phyloP scores from a whole-genome alignment of 2,113 vertebrate genomes.

The Xiphorhynchus elegans region DNA sequence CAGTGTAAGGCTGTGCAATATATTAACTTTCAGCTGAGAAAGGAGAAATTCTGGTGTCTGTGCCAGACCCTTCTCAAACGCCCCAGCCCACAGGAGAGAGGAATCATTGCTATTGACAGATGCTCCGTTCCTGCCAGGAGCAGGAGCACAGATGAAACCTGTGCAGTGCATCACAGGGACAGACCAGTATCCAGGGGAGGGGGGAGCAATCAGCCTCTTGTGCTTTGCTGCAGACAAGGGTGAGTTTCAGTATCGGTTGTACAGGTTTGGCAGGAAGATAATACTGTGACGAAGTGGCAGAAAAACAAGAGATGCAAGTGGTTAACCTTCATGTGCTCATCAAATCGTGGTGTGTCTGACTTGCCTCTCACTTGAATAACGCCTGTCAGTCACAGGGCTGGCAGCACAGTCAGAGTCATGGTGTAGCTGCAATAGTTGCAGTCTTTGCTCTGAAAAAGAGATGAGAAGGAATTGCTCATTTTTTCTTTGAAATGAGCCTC shows the following conservation, averaged over 20 bases:
- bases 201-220: neutral
- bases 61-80: neutral
- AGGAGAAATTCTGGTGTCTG: neutral
- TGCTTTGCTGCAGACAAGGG: slow-evolving; percentile 6
- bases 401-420: neutral
- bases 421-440: neutral
- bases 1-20: neutral
- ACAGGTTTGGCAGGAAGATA: slow-evolving; percentile 45
- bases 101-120: neutral
- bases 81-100: neutral
- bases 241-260: slow-evolving; percentile 31
- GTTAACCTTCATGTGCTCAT: neutral
- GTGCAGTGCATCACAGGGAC: neutral
- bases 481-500: neutral
- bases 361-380: neutral
- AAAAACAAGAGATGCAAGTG: slow-evolving; percentile 43
- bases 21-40: neutral
- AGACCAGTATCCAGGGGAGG: neutral
- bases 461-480: neutral
- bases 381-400: neutral
- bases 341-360: neutral
- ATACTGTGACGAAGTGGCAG: slow-evolving; percentile 30
- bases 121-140: neutral
- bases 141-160: neutral
- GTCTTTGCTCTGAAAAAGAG: neutral